Conservation (phyloP, 1,140 invertebrate species). For the Drosophila mauritiana region DNA sequence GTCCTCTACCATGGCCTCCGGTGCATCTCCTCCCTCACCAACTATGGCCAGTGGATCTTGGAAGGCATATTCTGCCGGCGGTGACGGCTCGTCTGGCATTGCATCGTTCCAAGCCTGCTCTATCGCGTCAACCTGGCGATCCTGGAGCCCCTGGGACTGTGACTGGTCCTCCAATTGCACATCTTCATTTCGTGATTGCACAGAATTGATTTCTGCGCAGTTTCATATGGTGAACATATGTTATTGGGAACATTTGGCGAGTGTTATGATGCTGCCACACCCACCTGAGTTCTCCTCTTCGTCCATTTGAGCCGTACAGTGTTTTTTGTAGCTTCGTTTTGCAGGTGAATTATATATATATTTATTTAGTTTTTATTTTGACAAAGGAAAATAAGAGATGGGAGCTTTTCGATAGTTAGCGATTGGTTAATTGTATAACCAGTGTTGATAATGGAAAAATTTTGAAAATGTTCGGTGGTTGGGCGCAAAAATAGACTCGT, state of each 20-base stretch:
- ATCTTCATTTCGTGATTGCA: conserved; percentile 7
- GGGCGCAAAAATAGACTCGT: not conserved
- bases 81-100: conserved; percentile 22
- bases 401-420: conserved; percentile 2
- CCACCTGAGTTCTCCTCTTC: conserved; percentile 62
- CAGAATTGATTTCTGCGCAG: conserved; percentile 62
- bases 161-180: not conserved
- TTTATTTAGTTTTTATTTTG: conserved; percentile 48
- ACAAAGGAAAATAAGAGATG: conserved; percentile 37
- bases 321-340: conserved; percentile 18
- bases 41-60: conserved; percentile 10
- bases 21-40: not conserved
- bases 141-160: not conserved
- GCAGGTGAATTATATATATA: conserved; percentile 7
- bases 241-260: not conserved
- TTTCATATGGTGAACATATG: not conserved
- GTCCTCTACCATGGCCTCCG: not conserved
- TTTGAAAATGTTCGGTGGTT: not conserved
- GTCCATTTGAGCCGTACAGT: conserved; percentile 45
- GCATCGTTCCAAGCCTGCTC: conserved; percentile 24
- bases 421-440: not conserved
- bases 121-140: not conserved
- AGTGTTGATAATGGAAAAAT: not conserved
- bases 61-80: conserved; percentile 24
- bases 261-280: not conserved